phyloP scores from a whole-genome alignment of 2,797 vertebrate genomes.

The Pseudomugil gertrudae region DNA sequence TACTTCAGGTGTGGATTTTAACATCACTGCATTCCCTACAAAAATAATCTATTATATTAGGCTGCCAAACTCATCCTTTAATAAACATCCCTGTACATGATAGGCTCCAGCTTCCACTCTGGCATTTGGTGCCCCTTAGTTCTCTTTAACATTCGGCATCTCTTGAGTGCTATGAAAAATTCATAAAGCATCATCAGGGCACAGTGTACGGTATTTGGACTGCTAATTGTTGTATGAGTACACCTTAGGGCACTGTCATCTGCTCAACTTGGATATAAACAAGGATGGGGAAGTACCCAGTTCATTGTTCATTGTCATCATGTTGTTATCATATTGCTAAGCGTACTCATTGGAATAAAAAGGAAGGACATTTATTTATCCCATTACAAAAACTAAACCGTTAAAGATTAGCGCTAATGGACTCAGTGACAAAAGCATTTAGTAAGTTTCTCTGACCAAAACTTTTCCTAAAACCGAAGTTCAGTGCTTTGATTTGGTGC shows the following conservation, averaged over 20 bases:
- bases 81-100: constrained; percentile 32
- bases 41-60: too few relatives aligned
- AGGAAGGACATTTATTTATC: too few relatives aligned
- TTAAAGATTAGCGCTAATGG: too few relatives aligned
- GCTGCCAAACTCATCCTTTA: constrained; percentile 12
- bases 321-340: too few relatives aligned
- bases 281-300: background rate
- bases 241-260: constrained; percentile 31
- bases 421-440: too few relatives aligned
- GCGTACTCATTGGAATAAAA: too few relatives aligned
- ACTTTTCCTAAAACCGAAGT: too few relatives aligned
- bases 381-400: background rate
- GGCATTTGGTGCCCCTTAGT: constrained; percentile 35
- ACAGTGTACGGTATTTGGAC: constrained; percentile 21
- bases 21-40: too few relatives aligned
- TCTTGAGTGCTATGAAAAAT: constrained; percentile 54
- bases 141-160: constrained; percentile 34
- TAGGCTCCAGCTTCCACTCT: constrained; percentile 18
- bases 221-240: constrained; percentile 48
- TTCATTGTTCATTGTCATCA: background rate
- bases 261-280: constrained; percentile 7
- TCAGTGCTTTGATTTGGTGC: too few relatives aligned
- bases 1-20: constrained; percentile 15
- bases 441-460: too few relatives aligned
- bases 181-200: constrained; percentile 35